phyloP scores from a whole-genome alignment of 2,888 invertebrate genomes.

The Cordilura impudica region DNA sequence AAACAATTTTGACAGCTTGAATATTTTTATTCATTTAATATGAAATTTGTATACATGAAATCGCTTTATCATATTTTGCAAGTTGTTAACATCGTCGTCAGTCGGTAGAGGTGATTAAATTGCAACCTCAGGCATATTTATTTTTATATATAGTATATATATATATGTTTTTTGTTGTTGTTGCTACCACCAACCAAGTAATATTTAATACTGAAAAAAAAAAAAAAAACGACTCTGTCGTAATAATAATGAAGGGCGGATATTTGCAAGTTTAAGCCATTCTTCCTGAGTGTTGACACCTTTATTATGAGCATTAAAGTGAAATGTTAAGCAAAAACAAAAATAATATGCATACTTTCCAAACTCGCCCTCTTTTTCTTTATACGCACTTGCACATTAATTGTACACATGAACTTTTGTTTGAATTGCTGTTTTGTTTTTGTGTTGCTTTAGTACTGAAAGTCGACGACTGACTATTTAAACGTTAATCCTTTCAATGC shows the following conservation, averaged over 20 bases:
- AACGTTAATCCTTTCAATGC: too few species aligned
- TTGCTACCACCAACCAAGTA: background rate
- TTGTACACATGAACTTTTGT: background rate
- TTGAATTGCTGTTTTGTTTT: background rate
- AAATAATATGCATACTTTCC: background rate
- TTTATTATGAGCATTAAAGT: slow-evolving; percentile 4
- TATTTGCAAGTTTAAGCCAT: slow-evolving; percentile 4
- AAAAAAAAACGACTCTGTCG: background rate
- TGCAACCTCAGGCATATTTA: slow-evolving; percentile 23
- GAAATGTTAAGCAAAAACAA: background rate
- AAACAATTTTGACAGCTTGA: slow-evolving; percentile 10
- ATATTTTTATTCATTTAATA: background rate
- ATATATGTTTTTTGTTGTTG: too few species aligned
- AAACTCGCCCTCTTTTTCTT: background rate
- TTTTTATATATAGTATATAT: background rate
- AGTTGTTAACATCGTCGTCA: background rate
- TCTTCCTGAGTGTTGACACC: background rate
- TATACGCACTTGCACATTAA: too few species aligned
- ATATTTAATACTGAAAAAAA: background rate
- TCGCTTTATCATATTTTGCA: background rate
- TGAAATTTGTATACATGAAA: background rate
- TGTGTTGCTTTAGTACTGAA: background rate
- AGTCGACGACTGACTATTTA: too few species aligned
- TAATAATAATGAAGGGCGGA: background rate
- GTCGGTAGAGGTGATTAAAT: slow-evolving; percentile 18